Base-by-base conservation (phyloP, 1,140 invertebrate genomes). In the Steinernema feltiae region DNA sequence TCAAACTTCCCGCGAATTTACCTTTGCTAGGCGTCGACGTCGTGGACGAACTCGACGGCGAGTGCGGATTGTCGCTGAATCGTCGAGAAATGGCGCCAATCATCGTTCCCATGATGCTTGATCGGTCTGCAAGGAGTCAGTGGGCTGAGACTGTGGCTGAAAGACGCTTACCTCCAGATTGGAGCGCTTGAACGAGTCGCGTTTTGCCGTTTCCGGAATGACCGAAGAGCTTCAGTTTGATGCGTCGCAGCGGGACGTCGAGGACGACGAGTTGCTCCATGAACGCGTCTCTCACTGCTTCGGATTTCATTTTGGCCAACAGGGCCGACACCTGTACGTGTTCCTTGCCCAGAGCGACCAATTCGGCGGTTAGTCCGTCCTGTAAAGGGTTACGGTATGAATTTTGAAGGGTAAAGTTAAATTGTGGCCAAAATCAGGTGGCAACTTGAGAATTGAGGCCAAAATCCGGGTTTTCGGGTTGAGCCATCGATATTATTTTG, bases 271-370 rank as follows among this genome's bases (percentile, higher is more conserved):
- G 85, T 87, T 93, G 92, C 78, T 90, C 89, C 27, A 92, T 91
- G 75, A 90, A 92, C 70, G 89, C 87, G 81, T 91, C 91, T 48
- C 91, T 80, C 15, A 83, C 76, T 69, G 87, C 87, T 72, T 90
- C 89, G 89, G 90, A 90, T 87, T 90, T 90, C 41, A 93, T 87
- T 81, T 89, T 90, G 83, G 90, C 90, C 48, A 94, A 88, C 12
- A 94, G 87, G 77, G 91, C 90, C 30, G 91, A 91, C 76, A 93
- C 92, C 79, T 92, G 90, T 69, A 90, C 90, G 85, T 92, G 90
- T 48, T 92, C 92, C 82, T 93, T 90, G 82, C 92, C 92, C 48
- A 93, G 88, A 21, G 92, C 92, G 76, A 92, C 91, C 29, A 93
- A 91, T 85, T 93, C 92, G 15, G 92, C 92, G 53, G 91, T 90